Conservation (phyloP, 2,797 vertebrate genomes). For the Rhinoraja longicauda region DNA sequence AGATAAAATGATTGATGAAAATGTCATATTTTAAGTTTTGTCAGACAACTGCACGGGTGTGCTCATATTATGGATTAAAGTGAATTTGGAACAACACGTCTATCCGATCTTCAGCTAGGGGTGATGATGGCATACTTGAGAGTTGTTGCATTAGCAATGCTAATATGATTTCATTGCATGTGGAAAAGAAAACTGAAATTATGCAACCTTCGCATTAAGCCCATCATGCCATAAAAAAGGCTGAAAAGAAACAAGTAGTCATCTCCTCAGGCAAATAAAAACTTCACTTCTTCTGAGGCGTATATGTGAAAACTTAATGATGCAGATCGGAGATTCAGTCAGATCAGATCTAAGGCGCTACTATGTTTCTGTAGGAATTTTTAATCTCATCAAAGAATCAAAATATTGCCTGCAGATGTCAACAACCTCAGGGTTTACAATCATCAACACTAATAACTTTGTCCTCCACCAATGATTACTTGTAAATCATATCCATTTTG, state of each 20-base stretch:
- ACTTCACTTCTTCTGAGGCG: slow-evolving; percentile 1
- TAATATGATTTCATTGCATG: slow-evolving; percentile 20
- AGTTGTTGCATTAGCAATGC: slow-evolving; percentile 29
- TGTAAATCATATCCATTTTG: slow-evolving; percentile 44
- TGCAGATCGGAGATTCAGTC: slow-evolving; percentile 36
- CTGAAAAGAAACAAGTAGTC: slow-evolving; percentile 34
- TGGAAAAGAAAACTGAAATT: slow-evolving; percentile 28
- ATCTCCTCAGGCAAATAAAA: slow-evolving; percentile 37
- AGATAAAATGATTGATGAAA: not conserved
- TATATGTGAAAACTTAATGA: slow-evolving; percentile 37
- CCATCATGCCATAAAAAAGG: slow-evolving; percentile 30
- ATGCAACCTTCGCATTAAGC: slow-evolving; percentile 29
- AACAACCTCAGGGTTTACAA: slow-evolving; percentile 32
- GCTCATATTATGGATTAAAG: slow-evolving; percentile 25
- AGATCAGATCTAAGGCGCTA: slow-evolving; percentile 18
- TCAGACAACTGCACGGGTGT: not conserved
- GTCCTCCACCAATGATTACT: slow-evolving; percentile 48
- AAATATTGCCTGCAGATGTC: slow-evolving; percentile 37
- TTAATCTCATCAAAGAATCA: slow-evolving; percentile 24
- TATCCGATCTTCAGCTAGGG: not conserved
- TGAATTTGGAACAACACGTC: slow-evolving; percentile 17
- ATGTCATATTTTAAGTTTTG: slow-evolving; percentile 16
- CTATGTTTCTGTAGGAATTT: slow-evolving; percentile 11
- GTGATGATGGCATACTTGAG: slow-evolving; percentile 27
- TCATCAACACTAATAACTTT: slow-evolving; percentile 35